Evolutionary conservation across 1,140 invertebrate species (phyloP).

Genomic region (Nymphalis io): DNA sequence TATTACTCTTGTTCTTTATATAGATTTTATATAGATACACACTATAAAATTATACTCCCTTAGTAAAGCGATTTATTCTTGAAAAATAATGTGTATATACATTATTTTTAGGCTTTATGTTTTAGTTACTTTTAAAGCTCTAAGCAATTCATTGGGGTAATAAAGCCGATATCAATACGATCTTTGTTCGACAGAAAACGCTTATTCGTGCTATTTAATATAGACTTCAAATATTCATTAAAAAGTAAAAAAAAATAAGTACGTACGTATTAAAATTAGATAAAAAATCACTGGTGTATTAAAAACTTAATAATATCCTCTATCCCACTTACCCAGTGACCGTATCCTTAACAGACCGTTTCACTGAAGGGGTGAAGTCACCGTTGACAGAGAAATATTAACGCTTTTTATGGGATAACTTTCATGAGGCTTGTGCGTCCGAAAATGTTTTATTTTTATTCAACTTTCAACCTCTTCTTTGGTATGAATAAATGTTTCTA

Average conservation of each 20-base stretch:
- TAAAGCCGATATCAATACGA: too few relatives aligned
- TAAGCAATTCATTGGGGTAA: too few relatives aligned
- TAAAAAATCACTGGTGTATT: background rate
- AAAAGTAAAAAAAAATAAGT: background rate
- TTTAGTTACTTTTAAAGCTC: too few relatives aligned
- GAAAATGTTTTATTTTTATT: slow-evolving; percentile 32
- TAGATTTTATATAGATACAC: too few relatives aligned
- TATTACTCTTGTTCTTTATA: too few relatives aligned
- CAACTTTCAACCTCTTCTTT: slow-evolving; percentile 10
- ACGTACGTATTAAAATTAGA: background rate
- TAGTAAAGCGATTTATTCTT: too few relatives aligned
- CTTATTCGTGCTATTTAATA: too few relatives aligned
- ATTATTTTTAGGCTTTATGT: too few relatives aligned
- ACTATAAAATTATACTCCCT: too few relatives aligned
- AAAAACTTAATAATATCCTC: background rate
- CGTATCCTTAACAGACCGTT: slow-evolving; percentile 25
- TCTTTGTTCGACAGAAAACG: background rate
- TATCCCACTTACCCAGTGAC: slow-evolving; percentile 24
- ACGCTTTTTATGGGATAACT: slow-evolving; percentile 33
- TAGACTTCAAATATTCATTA: background rate
- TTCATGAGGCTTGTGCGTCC: slow-evolving; percentile 19
- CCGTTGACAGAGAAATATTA: slow-evolving; percentile 33
- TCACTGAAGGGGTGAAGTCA: slow-evolving; percentile 28
- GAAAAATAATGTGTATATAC: too few relatives aligned
- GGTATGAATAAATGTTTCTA: slow-evolving; percentile 13